phyloP scores from a whole-genome alignment of 2,888 invertebrate species.

The Agelastica alni region DNA sequence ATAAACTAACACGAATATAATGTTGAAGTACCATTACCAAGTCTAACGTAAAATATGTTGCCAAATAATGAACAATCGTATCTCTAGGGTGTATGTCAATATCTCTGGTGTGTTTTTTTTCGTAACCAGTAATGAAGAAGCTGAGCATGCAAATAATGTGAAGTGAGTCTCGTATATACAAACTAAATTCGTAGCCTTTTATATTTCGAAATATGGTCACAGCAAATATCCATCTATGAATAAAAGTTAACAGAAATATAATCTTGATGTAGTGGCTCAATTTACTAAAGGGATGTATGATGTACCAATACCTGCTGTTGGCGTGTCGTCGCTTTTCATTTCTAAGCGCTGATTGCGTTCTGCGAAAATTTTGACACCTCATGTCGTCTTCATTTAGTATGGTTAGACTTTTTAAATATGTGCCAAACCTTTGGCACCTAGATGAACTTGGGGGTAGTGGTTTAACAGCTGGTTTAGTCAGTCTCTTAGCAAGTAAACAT shows the following conservation, averaged over 20 bases:
- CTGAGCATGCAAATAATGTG: slow-evolving; percentile 2
- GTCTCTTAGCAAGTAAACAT: not conserved
- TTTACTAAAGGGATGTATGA: slow-evolving; percentile 31
- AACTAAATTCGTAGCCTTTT: not conserved
- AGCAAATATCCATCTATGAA: not conserved
- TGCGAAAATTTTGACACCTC: slow-evolving; percentile 15
- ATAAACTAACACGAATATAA: not conserved
- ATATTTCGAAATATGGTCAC: not conserved
- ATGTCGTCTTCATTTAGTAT: slow-evolving; percentile 16
- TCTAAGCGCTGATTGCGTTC: slow-evolving; percentile 5
- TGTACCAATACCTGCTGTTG: slow-evolving; percentile 14
- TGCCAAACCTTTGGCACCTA: not conserved
- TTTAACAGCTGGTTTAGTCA: not conserved
- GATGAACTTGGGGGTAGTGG: not conserved
- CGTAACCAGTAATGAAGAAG: slow-evolving; percentile 22
- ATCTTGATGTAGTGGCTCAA: slow-evolving; percentile 12
- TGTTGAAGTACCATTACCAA: not conserved
- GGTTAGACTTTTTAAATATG: not conserved
- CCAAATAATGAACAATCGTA: slow-evolving; percentile 12
- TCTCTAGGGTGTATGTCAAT: slow-evolving; percentile 15
- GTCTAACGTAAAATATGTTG: slow-evolving; percentile 21
- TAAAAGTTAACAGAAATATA: not conserved
- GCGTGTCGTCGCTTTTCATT: slow-evolving; percentile 22
- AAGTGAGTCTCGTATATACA: not conserved
- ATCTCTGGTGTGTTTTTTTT: not conserved